Evolutionary conservation across 2,888 invertebrate species (phyloP), one percentile per base, ranked within the genome.

Genomic region (Vanessa cardui): DNA sequence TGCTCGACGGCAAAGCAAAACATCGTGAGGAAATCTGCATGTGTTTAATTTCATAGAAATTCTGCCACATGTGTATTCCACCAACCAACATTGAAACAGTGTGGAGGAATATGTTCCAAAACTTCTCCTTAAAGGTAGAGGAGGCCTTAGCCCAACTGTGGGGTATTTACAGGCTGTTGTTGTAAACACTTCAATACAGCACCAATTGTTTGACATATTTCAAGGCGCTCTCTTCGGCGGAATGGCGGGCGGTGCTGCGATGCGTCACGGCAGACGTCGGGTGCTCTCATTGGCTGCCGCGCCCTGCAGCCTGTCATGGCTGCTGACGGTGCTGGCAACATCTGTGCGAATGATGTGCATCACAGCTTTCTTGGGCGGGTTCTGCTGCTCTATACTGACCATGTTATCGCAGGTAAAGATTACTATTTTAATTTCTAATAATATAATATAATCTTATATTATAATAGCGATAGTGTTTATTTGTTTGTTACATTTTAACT

Each of bases 321-420:
- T 97, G 63, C 91, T 96, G 44, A 97, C 98, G 0, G 96, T 96
- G 1, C 94, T 96, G 70, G 96, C 97, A 16, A 95, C 95, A 49
- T 95, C 95, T 56, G 96, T 97, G 9, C 94, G 96, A 78, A 94
- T 96, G 89, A 96, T 98, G 94, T 97, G 96, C 87, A 93, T 96
- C 76, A 97, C 97, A 0, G 96, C 98, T 64, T 96, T 98, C 82
- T 87, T 97, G 68, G 97, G 97, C 56, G 98, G 98, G 0, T 95
- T 96, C 80, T 96, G 96, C 86, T 95, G 96, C 77, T 96, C 96
- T 16, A 95, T 97, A 78, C 94, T 96, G 46, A 95, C 96, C 18
- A 95, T 97, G 89, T 94, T 96, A 46, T 96, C 96, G 70, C 97
- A 94, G 94, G 95, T 96, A 77, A 73, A 77, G 67, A 39, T 44